Base-by-base conservation (phyloP, 30 jellyfish, hydroid and myxozoan species). In the Aurelia aurita region DNA sequence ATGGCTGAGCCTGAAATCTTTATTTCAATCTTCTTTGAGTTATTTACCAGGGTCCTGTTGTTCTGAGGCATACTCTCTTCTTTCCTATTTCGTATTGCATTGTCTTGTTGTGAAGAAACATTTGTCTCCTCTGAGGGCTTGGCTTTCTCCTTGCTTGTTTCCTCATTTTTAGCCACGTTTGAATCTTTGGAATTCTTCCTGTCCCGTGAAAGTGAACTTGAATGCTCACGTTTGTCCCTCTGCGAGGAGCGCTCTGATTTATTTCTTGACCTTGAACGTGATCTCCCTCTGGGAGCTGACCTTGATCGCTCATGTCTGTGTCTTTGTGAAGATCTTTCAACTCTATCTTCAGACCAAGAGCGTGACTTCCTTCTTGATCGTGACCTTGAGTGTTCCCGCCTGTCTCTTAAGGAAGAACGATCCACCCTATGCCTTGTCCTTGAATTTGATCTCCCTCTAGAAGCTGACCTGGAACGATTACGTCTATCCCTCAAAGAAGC, bases 21-120 rank as follows among this genome's bases (percentile, higher is more conserved):
- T 0, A 83, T 83, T 22, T 83, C 93, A 20, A 83, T 83, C 44
- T 61, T 77, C 32, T 43, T 77, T 8, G 79, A 19, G 59, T 15
- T 35, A 77, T 34, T 39, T 1, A 59, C 44, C 25, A 55, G 29
- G 11, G 67, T 10, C 67, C 29, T 55, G 67, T 6, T 55, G 14
- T 55, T 55, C 67, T 19, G 29, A 0, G 8, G 29, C 29, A n/a
- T 55, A 13, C 29, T 55, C 29, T 22, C 67, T 0, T 55, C 29
- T 13, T 55, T 22, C 67, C 29, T 22, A 55, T 22, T 22, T 19
- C 67, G 14, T 2, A 55, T 16, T 55, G 29, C 25, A 19, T n/a
- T 19, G 11, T 19, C 67, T 19, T 55, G 25, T 14, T 55, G 29
- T 10, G 67, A 3, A 4, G 29, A 3, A 55, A n/a, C 67, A 55